These are phyloP conservation scores for Colaptes auratus DNA, from an alignment of 2,113 vertebrate genomes.

Conservation along the genomic window DNA sequence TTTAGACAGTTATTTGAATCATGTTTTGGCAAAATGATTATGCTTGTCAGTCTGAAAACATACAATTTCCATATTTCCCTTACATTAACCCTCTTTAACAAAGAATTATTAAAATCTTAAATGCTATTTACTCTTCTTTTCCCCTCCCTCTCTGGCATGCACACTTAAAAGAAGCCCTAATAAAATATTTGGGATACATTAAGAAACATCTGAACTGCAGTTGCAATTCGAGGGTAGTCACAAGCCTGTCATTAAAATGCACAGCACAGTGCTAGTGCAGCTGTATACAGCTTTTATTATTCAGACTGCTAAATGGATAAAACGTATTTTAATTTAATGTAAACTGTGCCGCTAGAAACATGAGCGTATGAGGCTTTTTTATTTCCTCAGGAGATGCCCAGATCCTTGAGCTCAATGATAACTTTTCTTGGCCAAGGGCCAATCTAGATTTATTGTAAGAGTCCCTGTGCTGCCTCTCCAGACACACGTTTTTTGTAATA, in stretches of 20 bases:
- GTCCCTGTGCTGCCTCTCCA: slow-evolving; percentile 23
- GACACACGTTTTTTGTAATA: slow-evolving; percentile 30
- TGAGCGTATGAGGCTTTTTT: slow-evolving; percentile 18
- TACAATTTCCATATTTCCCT: slow-evolving; percentile 76
- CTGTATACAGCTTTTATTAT: slow-evolving; percentile 81
- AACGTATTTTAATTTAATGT: slow-evolving; percentile 79
- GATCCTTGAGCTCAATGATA: slow-evolving; percentile 54
- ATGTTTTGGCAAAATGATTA: slow-evolving; percentile 77
- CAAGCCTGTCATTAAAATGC: slow-evolving; percentile 81
- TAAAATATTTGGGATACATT: slow-evolving; percentile 74
- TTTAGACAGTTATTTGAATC: slow-evolving; percentile 80
- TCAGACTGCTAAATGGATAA: slow-evolving; percentile 76
- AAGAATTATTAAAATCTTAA: slow-evolving; percentile 81
- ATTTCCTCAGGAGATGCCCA: slow-evolving; percentile 63
- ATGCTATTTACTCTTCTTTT: slow-evolving; percentile 76
- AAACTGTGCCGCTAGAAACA: slow-evolving; percentile 69
- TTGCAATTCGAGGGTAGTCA: slow-evolving; percentile 75
- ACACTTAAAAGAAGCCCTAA: slow-evolving; percentile 56
- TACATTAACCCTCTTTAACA: slow-evolving; percentile 74
- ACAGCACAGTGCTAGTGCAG: slow-evolving; percentile 70
- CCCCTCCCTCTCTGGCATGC: slow-evolving; percentile 35
- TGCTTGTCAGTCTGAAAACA: slow-evolving; percentile 77
- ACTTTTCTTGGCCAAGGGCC: slow-evolving; percentile 70
- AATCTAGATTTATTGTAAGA: slow-evolving; percentile 62
- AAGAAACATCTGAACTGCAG: slow-evolving; percentile 77